Conservation (phyloP, 2,797 vertebrate genomes). For the Rhinoraja longicauda region DNA sequence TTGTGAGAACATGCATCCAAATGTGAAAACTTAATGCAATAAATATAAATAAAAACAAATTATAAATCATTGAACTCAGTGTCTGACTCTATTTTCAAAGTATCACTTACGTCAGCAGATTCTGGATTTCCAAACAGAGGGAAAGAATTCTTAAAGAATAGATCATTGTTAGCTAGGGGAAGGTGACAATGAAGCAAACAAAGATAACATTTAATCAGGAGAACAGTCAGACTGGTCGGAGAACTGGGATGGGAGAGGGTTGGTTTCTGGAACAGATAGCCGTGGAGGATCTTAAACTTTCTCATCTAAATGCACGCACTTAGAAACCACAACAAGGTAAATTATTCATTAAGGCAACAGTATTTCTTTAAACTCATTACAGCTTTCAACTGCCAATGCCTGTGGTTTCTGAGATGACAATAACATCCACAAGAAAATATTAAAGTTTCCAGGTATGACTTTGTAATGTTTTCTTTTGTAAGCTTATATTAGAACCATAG, state of each 20-base stretch:
- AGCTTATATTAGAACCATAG: neutral
- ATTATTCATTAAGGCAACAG: neutral
- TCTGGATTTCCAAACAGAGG: neutral
- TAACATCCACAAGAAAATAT: neutral
- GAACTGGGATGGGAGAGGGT: too few species aligned
- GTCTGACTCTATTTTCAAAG: neutral
- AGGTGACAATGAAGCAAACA: too few species aligned
- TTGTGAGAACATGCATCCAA: neutral
- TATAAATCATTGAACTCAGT: constrained; percentile 5
- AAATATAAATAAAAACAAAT: neutral
- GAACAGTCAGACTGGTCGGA: too few species aligned
- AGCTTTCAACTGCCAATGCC: neutral
- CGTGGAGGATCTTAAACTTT: neutral
- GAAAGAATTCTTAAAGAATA: too few species aligned
- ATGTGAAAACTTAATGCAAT: neutral
- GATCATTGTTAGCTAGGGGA: too few species aligned
- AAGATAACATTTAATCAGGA: too few species aligned
- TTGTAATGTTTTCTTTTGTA: neutral
- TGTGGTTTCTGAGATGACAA: neutral
- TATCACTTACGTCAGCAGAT: neutral
- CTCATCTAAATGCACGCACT: neutral
- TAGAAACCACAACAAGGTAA: neutral
- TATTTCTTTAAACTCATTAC: neutral
- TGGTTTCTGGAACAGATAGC: neutral
- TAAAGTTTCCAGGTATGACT: neutral